phyloP scores from a whole-genome alignment of 2,797 vertebrate genomes.

The Myioborus melanocephalus region DNA sequence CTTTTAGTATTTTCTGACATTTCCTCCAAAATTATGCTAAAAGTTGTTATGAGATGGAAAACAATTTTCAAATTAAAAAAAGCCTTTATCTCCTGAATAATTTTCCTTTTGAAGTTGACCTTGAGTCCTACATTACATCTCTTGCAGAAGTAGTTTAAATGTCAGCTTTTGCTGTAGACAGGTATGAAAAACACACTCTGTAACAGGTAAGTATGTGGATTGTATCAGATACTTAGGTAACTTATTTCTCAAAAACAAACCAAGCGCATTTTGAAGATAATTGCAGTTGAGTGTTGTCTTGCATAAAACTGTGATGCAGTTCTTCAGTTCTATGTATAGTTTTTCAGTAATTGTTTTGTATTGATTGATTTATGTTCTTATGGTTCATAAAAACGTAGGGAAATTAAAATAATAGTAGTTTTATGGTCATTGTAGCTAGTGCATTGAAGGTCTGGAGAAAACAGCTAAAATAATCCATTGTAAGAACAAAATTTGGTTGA shows the following conservation, averaged over 20 bases:
- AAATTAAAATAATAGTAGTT: background rate
- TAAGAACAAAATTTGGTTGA: background rate
- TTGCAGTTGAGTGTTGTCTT: background rate
- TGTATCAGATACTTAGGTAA: background rate
- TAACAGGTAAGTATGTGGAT: background rate
- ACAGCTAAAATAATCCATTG: background rate
- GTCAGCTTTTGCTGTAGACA: background rate
- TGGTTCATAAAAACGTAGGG: background rate
- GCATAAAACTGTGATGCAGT: background rate
- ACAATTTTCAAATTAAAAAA: background rate
- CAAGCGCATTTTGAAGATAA: background rate
- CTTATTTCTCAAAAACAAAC: background rate
- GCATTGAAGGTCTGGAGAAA: background rate
- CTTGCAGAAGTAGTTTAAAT: background rate
- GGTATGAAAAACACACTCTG: background rate
- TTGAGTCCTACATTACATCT: background rate
- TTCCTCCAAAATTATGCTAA: background rate
- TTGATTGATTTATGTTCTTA: background rate
- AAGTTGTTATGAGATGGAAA: background rate
- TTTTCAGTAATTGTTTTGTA: background rate
- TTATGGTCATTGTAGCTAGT: background rate
- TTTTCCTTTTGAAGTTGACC: background rate
- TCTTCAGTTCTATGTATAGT: background rate
- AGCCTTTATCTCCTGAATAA: background rate
- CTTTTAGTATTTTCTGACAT: background rate